A percentile compares a stretch with the other conserved stretches of the same genome.
Conservation (phyloP, 2,797 vertebrate genomes). For the Borostomias antarcticus region DNA sequence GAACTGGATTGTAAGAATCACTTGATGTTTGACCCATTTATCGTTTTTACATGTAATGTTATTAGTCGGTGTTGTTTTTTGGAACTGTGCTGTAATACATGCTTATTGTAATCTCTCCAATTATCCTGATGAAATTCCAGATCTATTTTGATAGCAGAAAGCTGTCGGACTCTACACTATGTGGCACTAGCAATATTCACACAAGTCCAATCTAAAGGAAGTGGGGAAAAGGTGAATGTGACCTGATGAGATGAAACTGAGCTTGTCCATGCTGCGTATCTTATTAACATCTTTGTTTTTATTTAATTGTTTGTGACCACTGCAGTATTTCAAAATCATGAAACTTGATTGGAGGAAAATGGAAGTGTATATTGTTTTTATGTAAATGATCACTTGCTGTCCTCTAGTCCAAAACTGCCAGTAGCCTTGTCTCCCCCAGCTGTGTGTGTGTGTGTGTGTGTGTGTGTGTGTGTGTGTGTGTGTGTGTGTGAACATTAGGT, state of each 20-base stretch:
- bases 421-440: conserved; percentile 42
- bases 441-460: conserved; percentile 28
- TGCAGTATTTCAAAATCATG: conserved; percentile 12
- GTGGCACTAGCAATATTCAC: conserved; percentile 39
- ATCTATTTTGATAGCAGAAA: conserved; percentile 41
- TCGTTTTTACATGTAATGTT: conserved; percentile 11
- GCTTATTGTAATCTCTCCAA: conserved; percentile 24
- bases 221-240: conserved; percentile 6
- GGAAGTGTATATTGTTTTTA: conserved; percentile 26
- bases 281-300: conserved; percentile 4
- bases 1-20: conserved; percentile 23
- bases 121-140: conserved; percentile 26
- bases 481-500: not conserved
- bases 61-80: conserved; percentile 15
- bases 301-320: conserved; percentile 7
- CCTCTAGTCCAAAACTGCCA: conserved; percentile 32
- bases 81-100: conserved; percentile 17
- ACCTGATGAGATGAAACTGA: conserved; percentile 2
- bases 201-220: conserved; percentile 12
- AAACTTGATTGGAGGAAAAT: conserved; percentile 8
- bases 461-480: conserved; percentile 6
- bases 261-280: not conserved
- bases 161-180: conserved; percentile 29
- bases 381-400: conserved; percentile 33
- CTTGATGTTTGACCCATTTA: conserved; percentile 23